These are phyloP conservation scores for Ceyx cyanopectus DNA, from an alignment of 2,113 vertebrate species.

Conservation along the genomic window DNA sequence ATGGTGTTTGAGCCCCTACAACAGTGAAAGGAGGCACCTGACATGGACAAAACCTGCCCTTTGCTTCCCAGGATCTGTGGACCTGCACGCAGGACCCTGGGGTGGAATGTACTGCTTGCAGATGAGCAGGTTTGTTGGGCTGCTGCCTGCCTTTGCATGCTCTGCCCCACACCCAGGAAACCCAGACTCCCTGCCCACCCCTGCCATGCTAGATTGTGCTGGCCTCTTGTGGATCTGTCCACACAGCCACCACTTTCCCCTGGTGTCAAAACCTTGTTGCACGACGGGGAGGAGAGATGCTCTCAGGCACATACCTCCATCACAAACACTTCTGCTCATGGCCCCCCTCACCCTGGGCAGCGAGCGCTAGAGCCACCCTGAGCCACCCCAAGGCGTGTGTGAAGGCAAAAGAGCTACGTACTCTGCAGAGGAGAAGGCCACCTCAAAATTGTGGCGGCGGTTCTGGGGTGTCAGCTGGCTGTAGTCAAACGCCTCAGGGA, in stretches of 20 bases:
- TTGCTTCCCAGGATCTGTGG: background rate
- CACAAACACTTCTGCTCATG: too few species aligned
- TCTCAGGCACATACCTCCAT: background rate
- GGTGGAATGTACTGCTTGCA: background rate
- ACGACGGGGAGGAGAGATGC: background rate
- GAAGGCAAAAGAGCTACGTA: slow-evolving; percentile 78
- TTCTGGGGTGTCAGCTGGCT: slow-evolving; percentile 90
- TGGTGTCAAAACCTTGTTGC: background rate
- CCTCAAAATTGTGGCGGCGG: slow-evolving; percentile 94
- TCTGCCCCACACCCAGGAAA: background rate
- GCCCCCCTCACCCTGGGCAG: fast-evolving
- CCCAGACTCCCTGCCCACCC: background rate
- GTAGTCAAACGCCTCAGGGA: slow-evolving; percentile 96
- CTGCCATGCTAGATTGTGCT: background rate
- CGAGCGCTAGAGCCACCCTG: background rate
- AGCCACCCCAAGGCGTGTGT: background rate
- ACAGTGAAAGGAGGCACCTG: slow-evolving; percentile 3
- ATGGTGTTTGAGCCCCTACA: background rate
- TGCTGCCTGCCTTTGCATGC: background rate
- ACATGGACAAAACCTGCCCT: background rate
- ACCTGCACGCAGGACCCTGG: background rate
- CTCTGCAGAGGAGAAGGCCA: slow-evolving; percentile 95
- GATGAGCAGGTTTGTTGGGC: background rate
- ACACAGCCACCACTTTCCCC: background rate
- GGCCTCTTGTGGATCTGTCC: background rate